Evolutionary conservation across 1,140 invertebrate species (phyloP), one percentile per base, ranked within the genome.

Genomic region (Lethrus apterus): DNA sequence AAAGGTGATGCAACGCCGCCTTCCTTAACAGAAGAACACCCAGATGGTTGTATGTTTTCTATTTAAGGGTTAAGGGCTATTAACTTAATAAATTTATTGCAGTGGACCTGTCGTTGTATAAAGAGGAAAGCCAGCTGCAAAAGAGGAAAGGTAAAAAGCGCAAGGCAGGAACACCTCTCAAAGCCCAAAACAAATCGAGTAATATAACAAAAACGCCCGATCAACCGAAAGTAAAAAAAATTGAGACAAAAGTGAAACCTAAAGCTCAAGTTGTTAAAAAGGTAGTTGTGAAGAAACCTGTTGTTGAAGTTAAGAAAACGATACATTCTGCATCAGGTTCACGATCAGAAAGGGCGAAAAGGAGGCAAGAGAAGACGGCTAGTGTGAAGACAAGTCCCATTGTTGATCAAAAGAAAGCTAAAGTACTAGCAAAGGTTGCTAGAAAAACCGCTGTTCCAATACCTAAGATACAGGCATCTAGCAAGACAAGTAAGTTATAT

Each of bases 41-140:
- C 86, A 0, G 88, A 92, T 73, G 88, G 86, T 57, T 69, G 86
- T 90, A 63, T 78, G 83, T 59, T 54, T 46, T 57, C 35, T 45
- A 34, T 8, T 8, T 42, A 8, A 24, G 29, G 29, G 4, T 3
- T 5, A 26, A 41, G 23, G 5, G n/a, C 19, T 13, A 4, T 13
- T 8, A 33, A 8, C 31, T 33, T 8, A 19, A 13, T 2, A 44
- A 44, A 31, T 35, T 50, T 45, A 3, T 73, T 76, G 29, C 65
- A 86, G 84, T 88, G 70, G 85, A 88, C 65, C 69, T 88, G 15
- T 87, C 84, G 7, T 67, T 88, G 15, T 86, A 81, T 62, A 83
- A 79, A 61, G 82, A 86, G 60, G 84, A 87, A 64, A 81, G 83
- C 33, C 84, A 87, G 63, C 59, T 87, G 40, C 84, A 84, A 50